Evolutionary conservation across 2,888 invertebrate species (phyloP), one percentile per base, ranked within the genome.

Genomic region (Sycophila texana): DNA sequence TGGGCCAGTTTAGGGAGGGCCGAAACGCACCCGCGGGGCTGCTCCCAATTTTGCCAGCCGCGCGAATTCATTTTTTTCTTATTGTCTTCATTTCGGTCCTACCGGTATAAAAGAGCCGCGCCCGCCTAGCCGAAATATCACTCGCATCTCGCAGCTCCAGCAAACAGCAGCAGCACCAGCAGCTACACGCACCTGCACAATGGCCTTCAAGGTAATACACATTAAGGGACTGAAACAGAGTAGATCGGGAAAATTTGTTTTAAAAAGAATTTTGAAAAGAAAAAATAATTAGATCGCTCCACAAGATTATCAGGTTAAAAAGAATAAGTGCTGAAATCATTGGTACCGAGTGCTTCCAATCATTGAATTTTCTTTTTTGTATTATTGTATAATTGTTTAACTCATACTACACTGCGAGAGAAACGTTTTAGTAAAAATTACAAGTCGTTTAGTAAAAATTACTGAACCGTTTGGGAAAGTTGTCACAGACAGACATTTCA

Each of bases 141-240:
- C 82, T 86, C 84, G 83, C 86, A 83, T 84, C 83, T 82, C 83
- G 85, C 82, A 84, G 83, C 63, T 74, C 83, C 80, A 18, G 30
- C 39, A 39, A 63, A 82, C 72, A 81, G 79, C 49, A 61, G 68
- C 83, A 88, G 86, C 82, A 88, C n/a, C n/a, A n/a, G 85, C 87
- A 85, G 83, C 60, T 75, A 20, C 77, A 81, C 76, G 83, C 70
- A 82, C 79, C 84, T 83, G 18, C 5, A 82, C 84, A 84, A 88
- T 88, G 88, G 89, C 87, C 75, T 87, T 88, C 86, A 87, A 88
- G 86, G 88, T 88, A 58, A 22, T 66, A 4, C 12, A 39, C 1
- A 26, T 26, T 26, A 26, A 26, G 5, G 39, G 39, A 39, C 4
- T 5, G 39, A 39, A 39, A 39, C 4, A 53, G 53, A 4, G 53